Percentiles rank a stretch among this genome's conserved stretches.
Evolutionary conservation across 2,797 vertebrate species (phyloP).

Genomic region (Hirundo rustica): DNA sequence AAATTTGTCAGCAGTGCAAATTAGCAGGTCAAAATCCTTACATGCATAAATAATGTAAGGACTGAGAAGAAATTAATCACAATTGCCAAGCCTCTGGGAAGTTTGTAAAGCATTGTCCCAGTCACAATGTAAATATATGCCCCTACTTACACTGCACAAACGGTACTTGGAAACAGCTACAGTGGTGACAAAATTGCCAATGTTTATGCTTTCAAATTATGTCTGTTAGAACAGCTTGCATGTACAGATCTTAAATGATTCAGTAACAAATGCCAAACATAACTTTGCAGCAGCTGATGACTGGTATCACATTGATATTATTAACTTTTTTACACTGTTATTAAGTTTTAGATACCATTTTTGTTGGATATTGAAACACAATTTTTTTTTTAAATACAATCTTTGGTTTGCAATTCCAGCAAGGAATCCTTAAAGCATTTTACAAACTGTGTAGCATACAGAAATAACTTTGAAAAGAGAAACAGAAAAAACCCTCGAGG

Average conservation of each 20-base stretch:
- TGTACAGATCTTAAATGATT: slow-evolving; percentile 13
- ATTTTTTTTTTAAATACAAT: background rate
- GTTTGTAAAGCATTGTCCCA: background rate
- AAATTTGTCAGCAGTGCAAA: background rate
- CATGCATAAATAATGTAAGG: background rate
- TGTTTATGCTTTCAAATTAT: slow-evolving; percentile 31
- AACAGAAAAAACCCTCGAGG: background rate
- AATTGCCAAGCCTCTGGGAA: background rate
- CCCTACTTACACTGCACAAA: background rate
- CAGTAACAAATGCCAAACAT: background rate
- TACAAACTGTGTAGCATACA: background rate
- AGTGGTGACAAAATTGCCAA: slow-evolving; percentile 15
- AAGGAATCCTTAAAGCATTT: background rate
- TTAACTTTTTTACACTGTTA: background rate
- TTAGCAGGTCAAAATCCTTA: background rate
- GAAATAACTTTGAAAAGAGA: background rate
- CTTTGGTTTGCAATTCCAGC: background rate
- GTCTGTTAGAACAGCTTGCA: slow-evolving; percentile 25
- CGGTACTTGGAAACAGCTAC: slow-evolving; percentile 1
- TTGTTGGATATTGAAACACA: background rate
- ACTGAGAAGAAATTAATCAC: background rate
- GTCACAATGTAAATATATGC: background rate
- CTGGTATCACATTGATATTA: background rate
- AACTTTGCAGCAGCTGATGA: background rate
- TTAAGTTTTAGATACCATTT: background rate